Evolutionary conservation across 2,888 invertebrate genomes (phyloP).

Genomic region (Lepidochrysops patricia): DNA sequence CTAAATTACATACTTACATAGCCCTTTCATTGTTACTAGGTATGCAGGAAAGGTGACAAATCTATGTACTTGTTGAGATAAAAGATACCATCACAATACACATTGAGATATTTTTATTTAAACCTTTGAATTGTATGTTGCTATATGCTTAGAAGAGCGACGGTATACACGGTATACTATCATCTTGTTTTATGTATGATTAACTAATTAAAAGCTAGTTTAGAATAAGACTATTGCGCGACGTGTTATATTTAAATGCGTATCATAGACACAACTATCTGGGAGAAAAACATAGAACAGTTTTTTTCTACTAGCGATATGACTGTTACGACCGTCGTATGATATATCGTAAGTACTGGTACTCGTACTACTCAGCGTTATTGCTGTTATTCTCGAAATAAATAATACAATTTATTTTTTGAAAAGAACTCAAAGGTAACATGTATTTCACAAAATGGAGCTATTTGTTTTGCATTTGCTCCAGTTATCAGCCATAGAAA

Average conservation of each 20-base stretch:
- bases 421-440: neutral
- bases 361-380: no score
- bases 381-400: neutral
- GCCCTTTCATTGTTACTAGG: conserved; percentile 23
- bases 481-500: neutral
- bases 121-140: neutral
- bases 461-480: conserved; percentile 2
- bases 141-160: neutral
- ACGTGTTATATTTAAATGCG: no score
- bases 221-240: no score
- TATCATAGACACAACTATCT: no score
- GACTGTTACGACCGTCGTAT: no score
- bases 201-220: no score
- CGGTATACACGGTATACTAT: no score
- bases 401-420: neutral
- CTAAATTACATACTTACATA: conserved; percentile 28
- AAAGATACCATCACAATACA: neutral
- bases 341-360: no score
- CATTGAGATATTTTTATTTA: neutral
- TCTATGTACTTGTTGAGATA: neutral
- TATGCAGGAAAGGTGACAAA: conserved; percentile 27
- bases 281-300: no score
- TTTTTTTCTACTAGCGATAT: no score
- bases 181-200: no score
- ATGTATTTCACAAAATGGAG: neutral